A percentile compares a stretch with the other conserved stretches of the same genome.
These are phyloP conservation scores for Felis chaus DNA, from an alignment of 2,113 vertebrate species.

Conservation along the genomic window DNA sequence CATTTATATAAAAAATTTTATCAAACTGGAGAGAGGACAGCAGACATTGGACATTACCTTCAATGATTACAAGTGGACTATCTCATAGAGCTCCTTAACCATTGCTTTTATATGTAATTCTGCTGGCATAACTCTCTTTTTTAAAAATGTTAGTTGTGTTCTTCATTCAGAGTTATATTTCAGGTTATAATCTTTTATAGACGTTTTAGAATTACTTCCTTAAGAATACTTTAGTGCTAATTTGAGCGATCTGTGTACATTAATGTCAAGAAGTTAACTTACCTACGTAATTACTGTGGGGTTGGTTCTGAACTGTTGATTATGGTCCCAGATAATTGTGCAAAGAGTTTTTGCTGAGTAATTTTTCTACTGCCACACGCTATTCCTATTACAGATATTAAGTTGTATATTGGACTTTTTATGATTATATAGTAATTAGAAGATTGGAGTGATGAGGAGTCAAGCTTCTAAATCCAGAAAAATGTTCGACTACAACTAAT, in stretches of 20 bases:
- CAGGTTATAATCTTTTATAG: not conserved
- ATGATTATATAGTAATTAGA: not conserved
- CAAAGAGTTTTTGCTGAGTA: not conserved
- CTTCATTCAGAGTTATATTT: not conserved
- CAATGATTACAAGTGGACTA: not conserved
- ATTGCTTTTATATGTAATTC: not conserved
- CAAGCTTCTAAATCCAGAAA: constrained; percentile 27
- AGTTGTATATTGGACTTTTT: not conserved
- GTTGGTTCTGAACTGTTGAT: not conserved
- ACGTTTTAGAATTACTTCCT: not conserved
- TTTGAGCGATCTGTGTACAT: not conserved
- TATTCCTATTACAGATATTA: not conserved
- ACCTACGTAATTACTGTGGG: not conserved
- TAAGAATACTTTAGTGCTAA: not conserved
- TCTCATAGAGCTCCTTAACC: not conserved
- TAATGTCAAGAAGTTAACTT: not conserved
- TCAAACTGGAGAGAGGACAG: not conserved
- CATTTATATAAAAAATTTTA: not conserved
- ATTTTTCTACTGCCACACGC: not conserved
- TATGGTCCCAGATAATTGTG: not conserved
- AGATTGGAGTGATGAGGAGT: not conserved
- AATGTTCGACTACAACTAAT: not conserved
- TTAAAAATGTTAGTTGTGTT: not conserved
- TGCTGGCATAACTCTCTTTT: not conserved
- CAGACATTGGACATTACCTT: not conserved